phyloP scores from a whole-genome alignment of 2,888 invertebrate genomes.

The Ennomos erosarius region DNA sequence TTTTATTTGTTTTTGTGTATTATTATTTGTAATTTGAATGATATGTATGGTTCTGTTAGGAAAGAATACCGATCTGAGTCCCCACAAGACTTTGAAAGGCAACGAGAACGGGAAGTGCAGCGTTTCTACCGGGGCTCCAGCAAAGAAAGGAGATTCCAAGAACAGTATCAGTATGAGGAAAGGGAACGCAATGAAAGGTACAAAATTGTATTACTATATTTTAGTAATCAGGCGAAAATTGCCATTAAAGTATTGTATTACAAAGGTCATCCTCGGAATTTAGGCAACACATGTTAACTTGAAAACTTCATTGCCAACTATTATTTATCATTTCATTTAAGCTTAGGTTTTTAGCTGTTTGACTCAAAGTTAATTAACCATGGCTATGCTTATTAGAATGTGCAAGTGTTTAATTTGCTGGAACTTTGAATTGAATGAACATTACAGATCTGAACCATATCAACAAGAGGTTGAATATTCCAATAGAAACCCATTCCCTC shows the following conservation, averaged over 20 bases:
- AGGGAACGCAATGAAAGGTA: slow-evolving; percentile 66
- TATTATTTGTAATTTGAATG: no score
- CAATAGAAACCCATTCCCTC: slow-evolving; percentile 62
- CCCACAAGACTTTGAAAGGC: slow-evolving; percentile 62
- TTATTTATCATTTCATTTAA: no score
- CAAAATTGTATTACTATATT: neutral
- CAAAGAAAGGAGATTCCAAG: slow-evolving; percentile 66
- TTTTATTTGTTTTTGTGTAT: no score
- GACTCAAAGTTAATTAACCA: no score
- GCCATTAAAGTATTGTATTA: no score
- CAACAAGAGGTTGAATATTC: slow-evolving; percentile 63
- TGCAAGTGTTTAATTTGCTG: neutral
- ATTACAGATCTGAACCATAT: slow-evolving; percentile 65
- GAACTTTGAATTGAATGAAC: slow-evolving; percentile 20
- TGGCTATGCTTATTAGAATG: no score
- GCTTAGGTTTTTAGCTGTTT: no score
- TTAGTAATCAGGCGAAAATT: no score
- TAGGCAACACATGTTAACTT: no score
- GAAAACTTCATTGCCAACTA: no score
- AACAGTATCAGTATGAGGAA: slow-evolving; percentile 63
- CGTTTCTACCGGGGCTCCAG: slow-evolving; percentile 77
- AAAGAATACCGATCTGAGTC: slow-evolving; percentile 68
- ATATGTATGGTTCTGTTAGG: slow-evolving; percentile 42
- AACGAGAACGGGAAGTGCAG: slow-evolving; percentile 71
- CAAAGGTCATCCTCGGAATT: no score